Percentiles rank a stretch among this genome's conserved stretches.
These are phyloP conservation scores for Aporophyla nigra DNA, from an alignment of 2,888 invertebrate species.

Conservation along the genomic window DNA sequence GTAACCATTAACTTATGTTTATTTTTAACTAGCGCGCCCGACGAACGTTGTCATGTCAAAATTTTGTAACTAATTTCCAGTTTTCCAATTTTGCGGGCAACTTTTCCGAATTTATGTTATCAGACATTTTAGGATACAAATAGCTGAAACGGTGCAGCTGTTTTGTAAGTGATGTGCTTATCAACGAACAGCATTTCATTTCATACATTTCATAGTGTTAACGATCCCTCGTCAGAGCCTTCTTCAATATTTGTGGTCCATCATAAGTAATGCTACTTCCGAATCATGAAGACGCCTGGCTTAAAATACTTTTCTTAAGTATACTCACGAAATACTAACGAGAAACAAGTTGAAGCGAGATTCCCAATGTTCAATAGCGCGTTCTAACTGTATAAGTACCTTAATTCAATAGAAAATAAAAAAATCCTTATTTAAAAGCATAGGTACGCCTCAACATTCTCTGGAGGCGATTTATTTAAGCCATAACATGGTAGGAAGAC, in stretches of 20 bases:
- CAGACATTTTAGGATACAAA: background rate
- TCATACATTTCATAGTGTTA: background rate
- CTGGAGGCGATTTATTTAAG: constrained; percentile 2
- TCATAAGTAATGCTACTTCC: constrained; percentile 31
- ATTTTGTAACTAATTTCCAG: background rate
- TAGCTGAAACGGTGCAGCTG: no score
- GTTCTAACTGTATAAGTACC: constrained; percentile 12
- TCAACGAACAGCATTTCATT: background rate
- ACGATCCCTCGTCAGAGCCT: background rate
- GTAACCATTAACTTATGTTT: background rate
- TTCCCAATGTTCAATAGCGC: constrained; percentile 1
- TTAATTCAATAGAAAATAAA: constrained; percentile 5
- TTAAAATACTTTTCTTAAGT: background rate
- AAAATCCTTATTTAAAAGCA: constrained; percentile 17
- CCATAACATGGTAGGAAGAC: constrained; percentile 33
- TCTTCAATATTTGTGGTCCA: background rate
- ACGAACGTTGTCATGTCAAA: background rate
- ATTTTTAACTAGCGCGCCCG: background rate
- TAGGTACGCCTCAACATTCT: constrained; percentile 11
- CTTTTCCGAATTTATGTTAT: no score
- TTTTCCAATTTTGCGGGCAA: background rate
- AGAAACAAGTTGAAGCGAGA: constrained; percentile 4
- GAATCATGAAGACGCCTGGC: constrained; percentile 43
- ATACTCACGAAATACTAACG: background rate
- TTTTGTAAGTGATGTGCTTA: background rate